Evolutionary conservation across 2,888 invertebrate species (phyloP).

Genomic region (Philonicus albiceps): DNA sequence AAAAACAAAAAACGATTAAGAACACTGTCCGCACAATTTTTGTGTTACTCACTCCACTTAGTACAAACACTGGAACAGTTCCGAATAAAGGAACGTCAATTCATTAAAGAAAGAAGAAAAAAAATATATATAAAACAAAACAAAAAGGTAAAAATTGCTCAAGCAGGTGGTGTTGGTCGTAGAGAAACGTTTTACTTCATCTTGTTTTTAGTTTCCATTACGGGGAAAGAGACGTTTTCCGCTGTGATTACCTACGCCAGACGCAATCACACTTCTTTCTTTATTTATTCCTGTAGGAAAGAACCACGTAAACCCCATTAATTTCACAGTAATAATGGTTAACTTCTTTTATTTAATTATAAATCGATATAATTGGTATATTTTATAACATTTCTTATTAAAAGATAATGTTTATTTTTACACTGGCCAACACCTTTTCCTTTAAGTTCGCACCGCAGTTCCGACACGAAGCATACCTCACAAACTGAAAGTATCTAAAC

Average conservation of each 20-base stretch:
- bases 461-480: not conserved
- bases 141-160: constrained; percentile 12
- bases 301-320: not conserved
- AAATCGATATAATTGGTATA: not conserved
- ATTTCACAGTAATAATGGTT: not conserved
- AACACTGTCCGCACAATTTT: not conserved
- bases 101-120: not conserved
- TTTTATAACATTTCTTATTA: not conserved
- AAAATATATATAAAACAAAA: not conserved
- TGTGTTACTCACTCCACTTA: not conserved
- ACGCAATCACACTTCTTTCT: not conserved
- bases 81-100: not conserved
- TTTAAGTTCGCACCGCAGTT: not conserved
- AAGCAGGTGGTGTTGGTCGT: constrained; percentile 32
- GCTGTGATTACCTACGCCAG: constrained; percentile 22
- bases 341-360: not conserved
- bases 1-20: not conserved
- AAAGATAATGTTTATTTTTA: not conserved
- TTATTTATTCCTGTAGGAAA: not conserved
- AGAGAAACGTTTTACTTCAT: constrained; percentile 17
- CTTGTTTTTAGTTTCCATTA: not conserved
- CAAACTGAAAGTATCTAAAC: not conserved
- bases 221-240: not conserved
- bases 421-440: not conserved
- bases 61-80: not conserved